Evolutionary conservation across 1,140 invertebrate genomes (phyloP).

Genomic region (Monochamus saltuarius): DNA sequence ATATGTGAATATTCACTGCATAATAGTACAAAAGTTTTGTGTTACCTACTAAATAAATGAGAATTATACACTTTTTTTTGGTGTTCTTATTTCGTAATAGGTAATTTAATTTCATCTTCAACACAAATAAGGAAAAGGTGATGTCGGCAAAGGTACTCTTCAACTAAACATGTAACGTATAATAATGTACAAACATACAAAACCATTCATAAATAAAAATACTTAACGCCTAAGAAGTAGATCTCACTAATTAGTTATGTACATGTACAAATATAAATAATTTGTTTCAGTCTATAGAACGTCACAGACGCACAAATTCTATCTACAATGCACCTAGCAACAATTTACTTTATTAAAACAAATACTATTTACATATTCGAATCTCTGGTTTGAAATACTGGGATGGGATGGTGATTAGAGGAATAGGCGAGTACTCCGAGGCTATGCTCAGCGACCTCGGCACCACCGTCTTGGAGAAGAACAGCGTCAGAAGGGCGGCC

Average conservation of each 20-base stretch:
- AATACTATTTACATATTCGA: conserved; percentile 23
- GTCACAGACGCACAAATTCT: conserved; percentile 14
- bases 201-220: too few relatives aligned
- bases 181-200: too few relatives aligned
- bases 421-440: conserved; percentile 30
- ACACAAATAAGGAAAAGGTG: too few relatives aligned
- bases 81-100: too few relatives aligned
- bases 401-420: conserved; percentile 26
- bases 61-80: too few relatives aligned
- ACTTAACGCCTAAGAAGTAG: too few relatives aligned
- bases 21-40: too few relatives aligned
- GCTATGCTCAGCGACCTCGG: conserved; percentile 20
- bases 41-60: too few relatives aligned
- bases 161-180: too few relatives aligned
- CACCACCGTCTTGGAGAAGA: conserved; percentile 20
- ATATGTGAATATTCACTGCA: too few relatives aligned
- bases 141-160: too few relatives aligned
- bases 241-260: conserved; percentile 3
- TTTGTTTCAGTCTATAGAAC: conserved; percentile 28
- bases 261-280: conserved; percentile 20
- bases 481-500: conserved; percentile 41
- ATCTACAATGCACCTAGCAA: not conserved
- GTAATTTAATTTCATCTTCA: too few relatives aligned
- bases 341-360: not conserved
- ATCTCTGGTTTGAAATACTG: conserved; percentile 29